phyloP scores from a whole-genome alignment of 2,113 vertebrate genomes.

The Scolopax mira region DNA sequence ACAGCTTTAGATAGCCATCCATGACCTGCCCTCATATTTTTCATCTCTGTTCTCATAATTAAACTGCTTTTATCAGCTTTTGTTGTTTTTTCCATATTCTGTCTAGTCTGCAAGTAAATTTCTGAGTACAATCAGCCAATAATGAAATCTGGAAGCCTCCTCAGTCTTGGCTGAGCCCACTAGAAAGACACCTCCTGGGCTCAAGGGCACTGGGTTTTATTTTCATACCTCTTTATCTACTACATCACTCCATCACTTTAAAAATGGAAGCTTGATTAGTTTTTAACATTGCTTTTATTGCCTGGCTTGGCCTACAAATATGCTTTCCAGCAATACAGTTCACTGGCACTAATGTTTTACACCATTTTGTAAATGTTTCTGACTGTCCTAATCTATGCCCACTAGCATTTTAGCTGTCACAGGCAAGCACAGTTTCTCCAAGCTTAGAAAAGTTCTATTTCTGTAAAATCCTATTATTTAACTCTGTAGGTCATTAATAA shows the following conservation, averaged over 20 bases:
- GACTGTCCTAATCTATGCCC: neutral
- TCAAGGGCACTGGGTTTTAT: neutral
- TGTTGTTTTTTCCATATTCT: neutral
- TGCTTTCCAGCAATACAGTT: neutral
- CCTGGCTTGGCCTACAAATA: neutral
- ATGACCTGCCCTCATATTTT: neutral
- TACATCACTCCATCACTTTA: neutral
- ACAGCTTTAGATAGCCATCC: neutral
- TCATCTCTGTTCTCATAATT: neutral
- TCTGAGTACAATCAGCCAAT: neutral
- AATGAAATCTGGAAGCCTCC: neutral
- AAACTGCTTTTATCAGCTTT: neutral
- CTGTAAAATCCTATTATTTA: neutral
- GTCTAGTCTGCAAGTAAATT: neutral
- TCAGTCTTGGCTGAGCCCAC: neutral
- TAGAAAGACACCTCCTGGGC: neutral
- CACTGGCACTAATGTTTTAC: neutral
- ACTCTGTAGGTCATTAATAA: neutral
- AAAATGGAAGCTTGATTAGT: neutral
- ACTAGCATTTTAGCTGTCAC: neutral
- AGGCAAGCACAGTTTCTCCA: neutral
- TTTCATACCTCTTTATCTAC: neutral
- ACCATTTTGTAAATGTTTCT: neutral
- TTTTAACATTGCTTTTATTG: neutral
- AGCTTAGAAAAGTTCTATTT: neutral